Evolutionary conservation across 2,797 vertebrate species (phyloP).

Genomic region (Eidolon dupreanum): DNA sequence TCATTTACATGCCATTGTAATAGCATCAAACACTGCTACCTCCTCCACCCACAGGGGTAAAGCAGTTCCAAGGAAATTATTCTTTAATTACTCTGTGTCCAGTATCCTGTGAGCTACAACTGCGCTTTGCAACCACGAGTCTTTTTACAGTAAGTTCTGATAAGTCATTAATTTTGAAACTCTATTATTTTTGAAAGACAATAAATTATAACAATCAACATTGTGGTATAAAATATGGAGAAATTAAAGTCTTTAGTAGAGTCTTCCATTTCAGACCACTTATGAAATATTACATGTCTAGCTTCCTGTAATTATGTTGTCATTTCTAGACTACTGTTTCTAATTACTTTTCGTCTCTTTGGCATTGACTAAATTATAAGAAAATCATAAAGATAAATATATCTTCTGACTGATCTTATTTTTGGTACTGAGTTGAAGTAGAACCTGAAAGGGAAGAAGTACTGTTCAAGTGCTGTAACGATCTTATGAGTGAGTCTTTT

Average conservation of each 20-base stretch:
- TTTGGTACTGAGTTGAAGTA: slow-evolving; percentile 45
- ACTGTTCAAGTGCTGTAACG: not conserved
- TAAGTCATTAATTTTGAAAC: not conserved
- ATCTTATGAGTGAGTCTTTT: not conserved
- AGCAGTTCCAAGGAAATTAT: not conserved
- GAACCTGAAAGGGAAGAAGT: not conserved
- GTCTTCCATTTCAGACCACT: slow-evolving; percentile 48
- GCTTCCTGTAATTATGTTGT: slow-evolving; percentile 55
- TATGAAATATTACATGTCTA: slow-evolving; percentile 59
- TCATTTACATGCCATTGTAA: not conserved
- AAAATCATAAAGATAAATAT: slow-evolving; percentile 30
- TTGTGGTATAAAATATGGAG: not conserved
- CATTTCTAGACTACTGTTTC: not conserved
- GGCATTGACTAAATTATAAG: slow-evolving; percentile 12
- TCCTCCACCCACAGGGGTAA: not conserved
- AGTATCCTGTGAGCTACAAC: not conserved
- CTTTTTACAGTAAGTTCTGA: not conserved
- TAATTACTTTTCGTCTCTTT: slow-evolving; percentile 54
- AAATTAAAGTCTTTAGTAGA: slow-evolving; percentile 1
- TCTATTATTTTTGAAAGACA: slow-evolving; percentile 35
- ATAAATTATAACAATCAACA: slow-evolving; percentile 4
- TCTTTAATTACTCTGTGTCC: not conserved
- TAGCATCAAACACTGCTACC: not conserved
- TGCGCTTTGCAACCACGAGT: not conserved
- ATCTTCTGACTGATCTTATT: slow-evolving; percentile 43